Percentiles rank a stretch among this genome's conserved stretches.
Evolutionary conservation across 2,113 vertebrate species (phyloP).

Genomic region (Benitochromis conjunctus): DNA sequence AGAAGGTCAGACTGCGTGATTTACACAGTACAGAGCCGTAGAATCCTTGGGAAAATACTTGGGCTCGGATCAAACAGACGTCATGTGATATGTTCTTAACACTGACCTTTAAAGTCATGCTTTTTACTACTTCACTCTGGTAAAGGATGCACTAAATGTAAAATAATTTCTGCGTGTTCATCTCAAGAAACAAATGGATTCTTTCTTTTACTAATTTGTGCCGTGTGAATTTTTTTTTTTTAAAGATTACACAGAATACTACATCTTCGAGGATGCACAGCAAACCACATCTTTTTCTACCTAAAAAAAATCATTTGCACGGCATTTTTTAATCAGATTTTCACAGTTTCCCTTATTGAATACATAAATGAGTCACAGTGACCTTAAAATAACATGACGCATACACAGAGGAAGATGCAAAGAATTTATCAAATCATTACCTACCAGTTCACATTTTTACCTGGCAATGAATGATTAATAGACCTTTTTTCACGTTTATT

Average conservation of each 20-base stretch:
- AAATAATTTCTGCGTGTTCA: neutral
- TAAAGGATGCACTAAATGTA: constrained; percentile 2
- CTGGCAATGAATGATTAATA: neutral
- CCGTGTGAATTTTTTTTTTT: neutral
- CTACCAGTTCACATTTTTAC: neutral
- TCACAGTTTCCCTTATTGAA: neutral
- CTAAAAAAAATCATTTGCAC: neutral
- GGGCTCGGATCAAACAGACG: constrained; percentile 64
- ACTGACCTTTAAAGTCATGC: constrained; percentile 57
- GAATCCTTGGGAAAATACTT: constrained; percentile 72
- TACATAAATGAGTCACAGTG: neutral
- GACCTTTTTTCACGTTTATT: neutral
- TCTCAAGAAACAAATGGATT: neutral
- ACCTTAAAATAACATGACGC: neutral
- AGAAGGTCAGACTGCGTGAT: constrained; percentile 71
- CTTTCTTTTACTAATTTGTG: neutral
- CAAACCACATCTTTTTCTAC: neutral
- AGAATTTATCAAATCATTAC: neutral
- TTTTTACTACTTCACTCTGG: neutral
- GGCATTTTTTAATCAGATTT: neutral
- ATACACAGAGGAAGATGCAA: neutral
- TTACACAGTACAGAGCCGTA: constrained; percentile 63
- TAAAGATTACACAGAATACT: neutral
- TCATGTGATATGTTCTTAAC: constrained; percentile 64
- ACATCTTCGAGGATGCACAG: neutral